Base-by-base conservation (phyloP, 1,140 invertebrate genomes). In the Zaprionus vittiger region DNA sequence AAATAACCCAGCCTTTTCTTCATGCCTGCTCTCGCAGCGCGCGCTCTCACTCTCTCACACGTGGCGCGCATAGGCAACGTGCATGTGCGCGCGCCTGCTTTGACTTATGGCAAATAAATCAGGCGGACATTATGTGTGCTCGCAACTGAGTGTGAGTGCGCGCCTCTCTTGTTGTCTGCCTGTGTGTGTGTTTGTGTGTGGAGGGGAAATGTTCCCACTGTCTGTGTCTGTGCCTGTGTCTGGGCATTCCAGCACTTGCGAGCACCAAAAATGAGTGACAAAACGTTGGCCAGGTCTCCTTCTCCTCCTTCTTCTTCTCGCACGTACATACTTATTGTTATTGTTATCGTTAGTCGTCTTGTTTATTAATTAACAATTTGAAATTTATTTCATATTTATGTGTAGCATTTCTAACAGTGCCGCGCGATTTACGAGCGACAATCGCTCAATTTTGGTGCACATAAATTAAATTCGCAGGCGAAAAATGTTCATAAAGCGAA, bases 1-100 rank as follows among this genome's bases (percentile, higher is more conserved):
- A 92, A 92, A 92, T 90, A 90, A 90, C 85, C 85, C 86, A 90
- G 86, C 86, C 86, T 89, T 81, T 80, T 90, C 80, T 81, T 85
- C 73, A 74, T 66, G 59, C 64, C n/a, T 44, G 57, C 55, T 62
- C 81, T 62, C 72, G 49, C 14, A 14, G 59, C 55, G 61, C 80
- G 67, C 78, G 62, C 52, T 34, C 83, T 72, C 76, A 54, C 77
- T 80, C 83, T 80, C 52, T 20, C 79, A 17, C 66, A 66, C 54
- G 34, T 55, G 64, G 28, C 54, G 66, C 74, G 54, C 38, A 54
- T 57, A 34, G 71, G 17, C 52, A 64, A 49, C 66, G 73, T 59
- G 73, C 77, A 81, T 84, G 56, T 84, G 85, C 79, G 80, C 79
- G 85, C 77, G 85, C 86, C 85, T 85, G 85, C 79, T 85, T 90